These are phyloP conservation scores for Pogonus chalceus DNA, from an alignment of 1,140 invertebrate genomes.

Conservation along the genomic window DNA sequence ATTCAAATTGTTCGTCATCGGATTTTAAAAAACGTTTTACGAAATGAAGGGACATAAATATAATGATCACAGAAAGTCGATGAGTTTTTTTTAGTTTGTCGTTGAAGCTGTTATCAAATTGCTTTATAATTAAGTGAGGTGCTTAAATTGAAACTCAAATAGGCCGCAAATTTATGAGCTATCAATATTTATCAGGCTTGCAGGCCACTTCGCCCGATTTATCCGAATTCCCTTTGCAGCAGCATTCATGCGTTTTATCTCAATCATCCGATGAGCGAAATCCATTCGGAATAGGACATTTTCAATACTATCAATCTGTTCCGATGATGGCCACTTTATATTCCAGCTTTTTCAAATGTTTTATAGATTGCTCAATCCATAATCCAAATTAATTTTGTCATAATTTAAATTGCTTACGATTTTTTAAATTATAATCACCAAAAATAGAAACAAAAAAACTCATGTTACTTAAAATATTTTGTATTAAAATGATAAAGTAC, in stretches of 20 bases:
- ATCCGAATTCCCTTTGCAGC: slow-evolving; percentile 1
- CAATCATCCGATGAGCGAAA: not conserved
- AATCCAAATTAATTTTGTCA: not conserved
- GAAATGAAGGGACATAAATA: no score
- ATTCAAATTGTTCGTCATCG: not conserved
- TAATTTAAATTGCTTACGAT: not conserved
- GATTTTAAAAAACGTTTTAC: slow-evolving; percentile 5
- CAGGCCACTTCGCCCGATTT: not conserved
- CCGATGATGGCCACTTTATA: not conserved
- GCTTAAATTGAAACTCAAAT: slow-evolving; percentile 4
- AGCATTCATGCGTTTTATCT: not conserved
- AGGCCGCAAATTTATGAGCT: slow-evolving; percentile 4
- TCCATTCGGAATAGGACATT: not conserved
- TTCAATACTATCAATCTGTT: not conserved
- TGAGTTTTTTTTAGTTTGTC: no score
- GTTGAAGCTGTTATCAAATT: slow-evolving; percentile 4
- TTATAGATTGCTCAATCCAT: not conserved
- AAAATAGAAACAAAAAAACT: no score
- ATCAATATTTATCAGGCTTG: slow-evolving; percentile 3
- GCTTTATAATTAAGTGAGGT: slow-evolving; percentile 4
- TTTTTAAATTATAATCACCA: no score
- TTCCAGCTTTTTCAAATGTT: not conserved
- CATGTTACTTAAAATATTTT: no score
- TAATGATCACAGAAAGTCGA: no score
- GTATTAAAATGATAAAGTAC: no score